A percentile compares a stretch with the other conserved stretches of the same genome.
Conservation (phyloP, 2,888 invertebrate species). For the Chorisops tibialis region DNA sequence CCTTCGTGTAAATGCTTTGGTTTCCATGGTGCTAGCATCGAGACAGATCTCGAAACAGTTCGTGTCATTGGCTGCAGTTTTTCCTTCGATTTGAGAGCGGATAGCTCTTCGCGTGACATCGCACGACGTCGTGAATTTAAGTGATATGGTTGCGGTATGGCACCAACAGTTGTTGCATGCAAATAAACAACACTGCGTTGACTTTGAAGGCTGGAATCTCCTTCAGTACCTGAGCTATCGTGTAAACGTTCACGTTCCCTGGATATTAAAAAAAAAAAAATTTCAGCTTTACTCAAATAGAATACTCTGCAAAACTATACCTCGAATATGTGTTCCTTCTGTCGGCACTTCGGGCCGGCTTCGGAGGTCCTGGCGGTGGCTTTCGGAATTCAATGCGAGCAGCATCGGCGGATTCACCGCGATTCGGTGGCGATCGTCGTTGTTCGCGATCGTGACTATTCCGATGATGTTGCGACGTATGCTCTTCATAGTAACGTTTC, state of each 20-base stretch:
- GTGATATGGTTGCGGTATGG: constrained; percentile 73
- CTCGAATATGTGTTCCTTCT: constrained; percentile 39
- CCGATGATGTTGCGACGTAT: neutral
- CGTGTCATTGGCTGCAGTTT: constrained; percentile 57
- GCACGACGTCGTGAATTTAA: constrained; percentile 59
- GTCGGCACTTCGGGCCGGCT: constrained; percentile 50
- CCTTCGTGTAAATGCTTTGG: constrained; percentile 70
- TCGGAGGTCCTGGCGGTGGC: constrained; percentile 47
- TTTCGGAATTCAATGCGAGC: constrained; percentile 33
- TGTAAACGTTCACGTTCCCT: constrained; percentile 50
- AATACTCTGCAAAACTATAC: constrained; percentile 32
- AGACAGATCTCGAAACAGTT: constrained; percentile 75
- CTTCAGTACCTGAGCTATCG: constrained; percentile 63
- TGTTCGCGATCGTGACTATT: constrained; percentile 19
- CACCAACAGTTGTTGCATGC: constrained; percentile 84
- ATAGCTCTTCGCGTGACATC: constrained; percentile 72
- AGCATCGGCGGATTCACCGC: constrained; percentile 24
- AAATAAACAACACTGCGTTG: constrained; percentile 80
- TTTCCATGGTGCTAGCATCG: constrained; percentile 80
- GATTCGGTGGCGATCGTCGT: constrained; percentile 31
- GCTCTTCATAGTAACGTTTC: constrained; percentile 24
- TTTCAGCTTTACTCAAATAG: no score
- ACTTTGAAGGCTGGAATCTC: constrained; percentile 74
- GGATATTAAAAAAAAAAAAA: no score
- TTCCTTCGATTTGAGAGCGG: constrained; percentile 51